Evolutionary conservation across 2,797 vertebrate species (phyloP), one percentile per base, ranked within the genome.

Genomic region (Hyperoplus lanceolatus): DNA sequence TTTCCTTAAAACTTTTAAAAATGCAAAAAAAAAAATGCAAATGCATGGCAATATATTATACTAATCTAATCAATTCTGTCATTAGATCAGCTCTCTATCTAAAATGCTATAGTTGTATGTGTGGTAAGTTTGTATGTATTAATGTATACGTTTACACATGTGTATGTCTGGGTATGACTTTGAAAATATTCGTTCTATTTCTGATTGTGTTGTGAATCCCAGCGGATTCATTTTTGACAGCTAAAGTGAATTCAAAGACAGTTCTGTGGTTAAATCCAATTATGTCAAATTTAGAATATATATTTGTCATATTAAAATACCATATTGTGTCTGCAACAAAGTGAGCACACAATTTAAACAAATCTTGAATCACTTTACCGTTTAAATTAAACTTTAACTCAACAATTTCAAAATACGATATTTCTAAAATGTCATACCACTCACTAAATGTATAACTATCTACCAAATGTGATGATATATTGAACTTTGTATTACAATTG

Each of bases 341-440:
- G n/a, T 50, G 11, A 56, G 6, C 15, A 51, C 43, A 63, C 8
- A 42, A 16, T 10, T 29, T 29, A 43, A 0, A 58, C 67, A 58
- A 63, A 21, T 0, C 9, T 10, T 6, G 50, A 69, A 54, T 29
- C 0, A 36, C 6, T 16, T 1, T 39, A 3, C 1, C 1, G 1
- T 18, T 65, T 10, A 21, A 75, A 18, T 29, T n/a, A 8, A 29
- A 18, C 49, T 54, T 42, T 42, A 50, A n/a, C 15, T n/a, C 13
- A 5, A 13, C 49, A 18, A 18, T 18, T 53, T 3, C 6, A 4
- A 18, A 41, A 51, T 48, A 41, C 64, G 3, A 4, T 38, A 56
- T 16, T 16, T 18, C 6, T 5, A 3, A 41, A 1, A 68, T 38
- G 46, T 42, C 14, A 46, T 8, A 41, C 10, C 10, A 60, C 13